Conservation (phyloP, 1,140 invertebrate genomes). For the Drosophila lini region DNA sequence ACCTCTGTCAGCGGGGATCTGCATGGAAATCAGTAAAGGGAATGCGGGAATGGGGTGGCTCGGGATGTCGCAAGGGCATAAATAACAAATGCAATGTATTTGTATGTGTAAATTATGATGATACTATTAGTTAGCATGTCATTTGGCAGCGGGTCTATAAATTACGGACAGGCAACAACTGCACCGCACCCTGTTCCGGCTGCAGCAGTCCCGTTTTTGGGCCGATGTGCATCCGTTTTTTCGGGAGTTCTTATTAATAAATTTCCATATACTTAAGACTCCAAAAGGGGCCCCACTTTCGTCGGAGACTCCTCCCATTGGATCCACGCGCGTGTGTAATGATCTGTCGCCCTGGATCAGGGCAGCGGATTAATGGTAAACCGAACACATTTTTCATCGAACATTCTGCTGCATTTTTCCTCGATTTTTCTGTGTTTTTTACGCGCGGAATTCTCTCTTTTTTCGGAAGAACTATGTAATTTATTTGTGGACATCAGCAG, state of each 20-base stretch:
- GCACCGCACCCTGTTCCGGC: constrained; percentile 21
- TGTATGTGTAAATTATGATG: constrained; percentile 81
- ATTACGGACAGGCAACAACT: constrained; percentile 70
- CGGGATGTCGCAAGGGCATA: constrained; percentile 47
- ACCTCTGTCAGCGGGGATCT: constrained; percentile 71
- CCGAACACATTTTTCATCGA: constrained; percentile 81
- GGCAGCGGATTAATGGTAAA: constrained; percentile 82
- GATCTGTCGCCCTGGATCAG: constrained; percentile 82
- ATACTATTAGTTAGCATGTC: constrained; percentile 81
- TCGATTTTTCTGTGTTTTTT: constrained; percentile 44
- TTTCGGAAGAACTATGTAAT: constrained; percentile 31
- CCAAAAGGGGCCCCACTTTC: constrained; percentile 5
- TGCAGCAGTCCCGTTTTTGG: constrained; percentile 3
- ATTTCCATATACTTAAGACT: constrained; percentile 56
- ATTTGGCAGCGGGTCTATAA: constrained; percentile 67
- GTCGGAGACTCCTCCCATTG: background rate
- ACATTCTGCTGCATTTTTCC: constrained; percentile 60
- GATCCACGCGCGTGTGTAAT: constrained; percentile 75
- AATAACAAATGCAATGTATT: constrained; percentile 70
- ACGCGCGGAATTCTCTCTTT: constrained; percentile 17
- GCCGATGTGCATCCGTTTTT: constrained; percentile 45
- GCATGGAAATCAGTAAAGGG: constrained; percentile 5
- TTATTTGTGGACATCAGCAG: constrained; percentile 35
- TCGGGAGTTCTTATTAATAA: constrained; percentile 75
- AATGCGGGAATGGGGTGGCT: background rate